A percentile compares a stretch with the other conserved stretches of the same genome.
Conservation (phyloP, 2,797 vertebrate species). For the Borostomias antarcticus region DNA sequence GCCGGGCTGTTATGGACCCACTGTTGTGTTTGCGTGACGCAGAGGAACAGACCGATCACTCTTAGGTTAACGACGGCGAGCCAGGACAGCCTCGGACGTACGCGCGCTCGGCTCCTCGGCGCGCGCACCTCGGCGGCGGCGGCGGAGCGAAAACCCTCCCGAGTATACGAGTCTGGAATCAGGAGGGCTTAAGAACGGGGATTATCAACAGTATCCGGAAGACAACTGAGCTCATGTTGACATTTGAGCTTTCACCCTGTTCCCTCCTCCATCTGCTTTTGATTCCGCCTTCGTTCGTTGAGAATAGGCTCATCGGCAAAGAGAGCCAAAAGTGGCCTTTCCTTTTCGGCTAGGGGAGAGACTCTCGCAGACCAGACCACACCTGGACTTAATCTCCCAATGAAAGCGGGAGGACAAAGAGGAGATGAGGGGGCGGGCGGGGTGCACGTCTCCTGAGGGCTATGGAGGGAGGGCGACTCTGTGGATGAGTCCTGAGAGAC, state of each 20-base stretch:
- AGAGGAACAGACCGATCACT: constrained; percentile 38
- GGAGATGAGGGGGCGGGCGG: constrained; percentile 28
- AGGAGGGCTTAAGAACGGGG: constrained; percentile 46
- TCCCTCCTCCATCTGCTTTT: constrained; percentile 61
- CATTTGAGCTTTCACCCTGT: constrained; percentile 52
- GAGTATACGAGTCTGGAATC: constrained; percentile 37
- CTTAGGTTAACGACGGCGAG: constrained; percentile 30
- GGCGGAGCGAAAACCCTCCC: constrained; percentile 20
- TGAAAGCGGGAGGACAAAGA: constrained; percentile 32
- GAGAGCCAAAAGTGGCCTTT: constrained; percentile 40
- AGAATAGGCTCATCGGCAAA: constrained; percentile 45
- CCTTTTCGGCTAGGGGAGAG: constrained; percentile 45
- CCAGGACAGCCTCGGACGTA: constrained; percentile 35
- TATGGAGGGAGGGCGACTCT: background rate
- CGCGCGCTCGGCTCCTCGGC: background rate
- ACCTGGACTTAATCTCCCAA: constrained; percentile 66
- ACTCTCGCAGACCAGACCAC: constrained; percentile 41
- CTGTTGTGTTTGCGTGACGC: constrained; percentile 38
- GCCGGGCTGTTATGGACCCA: background rate
- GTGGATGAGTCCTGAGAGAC: background rate
- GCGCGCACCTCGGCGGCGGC: constrained; percentile 41
- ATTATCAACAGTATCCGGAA: constrained; percentile 65
- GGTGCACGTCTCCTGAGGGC: too few relatives aligned
- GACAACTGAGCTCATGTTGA: constrained; percentile 64
- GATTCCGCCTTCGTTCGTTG: constrained; percentile 47